Conservation (phyloP, 2,888 invertebrate genomes). For the Phorcus lineatus region DNA sequence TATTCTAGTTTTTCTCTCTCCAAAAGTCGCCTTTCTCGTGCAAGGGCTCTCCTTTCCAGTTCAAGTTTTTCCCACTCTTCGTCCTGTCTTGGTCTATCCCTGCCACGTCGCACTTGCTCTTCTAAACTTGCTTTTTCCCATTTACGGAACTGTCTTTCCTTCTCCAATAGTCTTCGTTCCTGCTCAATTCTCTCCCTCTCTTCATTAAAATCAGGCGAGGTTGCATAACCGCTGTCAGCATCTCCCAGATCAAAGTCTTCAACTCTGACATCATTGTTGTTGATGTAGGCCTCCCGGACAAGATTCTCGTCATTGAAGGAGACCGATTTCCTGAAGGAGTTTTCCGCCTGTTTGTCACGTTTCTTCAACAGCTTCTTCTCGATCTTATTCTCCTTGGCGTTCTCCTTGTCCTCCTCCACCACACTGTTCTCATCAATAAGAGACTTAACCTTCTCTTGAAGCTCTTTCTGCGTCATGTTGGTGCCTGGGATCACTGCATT, state of each 20-base stretch:
- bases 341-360: constrained; percentile 63
- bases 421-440: constrained; percentile 52
- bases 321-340: constrained; percentile 60
- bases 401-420: constrained; percentile 48
- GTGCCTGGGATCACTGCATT: constrained; percentile 64
- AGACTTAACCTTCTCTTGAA: constrained; percentile 66
- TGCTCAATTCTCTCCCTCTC: constrained; percentile 15
- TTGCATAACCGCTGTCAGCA: constrained; percentile 46
- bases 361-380: constrained; percentile 52
- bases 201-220: constrained; percentile 30
- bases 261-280: neutral
- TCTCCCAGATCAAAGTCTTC: constrained; percentile 16
- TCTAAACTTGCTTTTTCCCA: constrained; percentile 35
- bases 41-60: neutral
- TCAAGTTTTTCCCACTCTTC: neutral
- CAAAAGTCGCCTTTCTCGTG: constrained; percentile 1
- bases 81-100: neutral
- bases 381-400: constrained; percentile 52
- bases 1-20: constrained; percentile 34
- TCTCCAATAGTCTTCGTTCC: neutral
- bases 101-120: constrained; percentile 3
- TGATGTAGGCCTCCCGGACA: neutral
- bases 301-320: constrained; percentile 48
- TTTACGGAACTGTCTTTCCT: constrained; percentile 3
- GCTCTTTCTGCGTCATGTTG: constrained; percentile 65